Evolutionary conservation across 2,797 vertebrate species (phyloP), one percentile per base, ranked within the genome.

Genomic region (Danionella dracula): DNA sequence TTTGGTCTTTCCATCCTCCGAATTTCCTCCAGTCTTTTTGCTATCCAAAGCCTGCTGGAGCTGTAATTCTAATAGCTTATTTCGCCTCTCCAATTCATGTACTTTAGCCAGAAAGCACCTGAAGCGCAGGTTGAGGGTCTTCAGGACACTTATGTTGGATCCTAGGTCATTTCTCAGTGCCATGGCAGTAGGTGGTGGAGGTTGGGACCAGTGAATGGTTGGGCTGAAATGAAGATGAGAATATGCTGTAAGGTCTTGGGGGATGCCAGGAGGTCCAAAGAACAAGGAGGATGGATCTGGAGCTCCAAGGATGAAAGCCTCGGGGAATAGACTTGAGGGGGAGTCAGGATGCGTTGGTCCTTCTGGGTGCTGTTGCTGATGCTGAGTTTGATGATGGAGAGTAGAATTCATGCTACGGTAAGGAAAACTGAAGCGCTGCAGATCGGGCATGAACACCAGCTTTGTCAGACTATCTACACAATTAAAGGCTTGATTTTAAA

Each of bases 61-160:
- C 83, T 97, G 95, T 76, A 95, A 94, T 81, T 99, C 96, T 74
- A 99, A 76, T 72, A 93, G 93, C 84, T 94, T 94, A 79, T 97
- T 99, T 46, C 95, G 87, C 42, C 96, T 89, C 85, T 98, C 96
- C 66, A 99, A 73, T 59, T 98, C 95, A 21, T 99, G 96, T 60
- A 98, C 96, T 79, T 97, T 97, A 15, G 96, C 96, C 82, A 98
- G 76, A 82, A 98, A 98, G 85, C 96, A 98, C 34, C 95, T 87
- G 84, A 98, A 98, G 1, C 96, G 88, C 73, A 98, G 85, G 70
- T 98, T 98, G 54, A 98, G 92, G 1, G 94, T 95, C 83, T 98
- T 97, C 15, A 98, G 90, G 70, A 97, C 93, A 72, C 90, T 93
- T 85, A 98, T 97, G 88, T 98, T 97, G 79, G 95, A 97, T 40